Base-by-base conservation (phyloP, 1,140 invertebrate species). In the Macrobrachium nipponense region DNA sequence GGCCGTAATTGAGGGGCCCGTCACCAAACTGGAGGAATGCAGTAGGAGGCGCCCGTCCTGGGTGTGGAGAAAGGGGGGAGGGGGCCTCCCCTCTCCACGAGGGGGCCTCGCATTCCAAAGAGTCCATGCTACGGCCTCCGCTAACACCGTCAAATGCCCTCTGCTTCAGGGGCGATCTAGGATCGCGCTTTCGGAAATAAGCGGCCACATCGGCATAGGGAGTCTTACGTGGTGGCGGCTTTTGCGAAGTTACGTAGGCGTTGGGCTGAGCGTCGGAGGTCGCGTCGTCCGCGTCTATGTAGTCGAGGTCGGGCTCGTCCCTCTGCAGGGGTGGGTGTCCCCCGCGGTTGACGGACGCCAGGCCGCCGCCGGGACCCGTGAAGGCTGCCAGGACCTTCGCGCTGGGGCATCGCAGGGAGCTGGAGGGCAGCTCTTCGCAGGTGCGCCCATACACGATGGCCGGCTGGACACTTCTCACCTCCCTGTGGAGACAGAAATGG, bases 281-380 rank as follows among this genome's bases (percentile, higher is more conserved):
- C 15, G 83, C 89, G 64, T 89, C 90, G 60, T 89, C 90, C 61
- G 90, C 90, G 89, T 96, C 95, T 89, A 96, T 95, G 88, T 94
- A 96, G 90, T 95, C 94, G 36, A 96, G 94, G 90, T 95, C 95
- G 60, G 94, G 92, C 82, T 95, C 95, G 79, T 92, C 93, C 66
- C 93, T 92, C 87, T 93, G 94, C 20, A 89, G 68, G 8, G 84
- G 84, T 7, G 84, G 84, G 60, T 86, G 77, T 17, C 84, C 84
- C 14, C 77, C 59, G 36, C 84, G 77, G 89, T 94, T 93, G 10
- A 96, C 95, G 18, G 94, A 94, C 2, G 95, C 95, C 15, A 96
- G 92, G 10, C 95, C 96, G 77, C 94, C 95, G 87, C 95, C 94
- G 2, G 96, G 96, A 5, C 96, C 96, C 10, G 95, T 96, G 89